These are phyloP conservation scores for Euzophera pinguis DNA, from an alignment of 2,888 invertebrate species.

Conservation along the genomic window DNA sequence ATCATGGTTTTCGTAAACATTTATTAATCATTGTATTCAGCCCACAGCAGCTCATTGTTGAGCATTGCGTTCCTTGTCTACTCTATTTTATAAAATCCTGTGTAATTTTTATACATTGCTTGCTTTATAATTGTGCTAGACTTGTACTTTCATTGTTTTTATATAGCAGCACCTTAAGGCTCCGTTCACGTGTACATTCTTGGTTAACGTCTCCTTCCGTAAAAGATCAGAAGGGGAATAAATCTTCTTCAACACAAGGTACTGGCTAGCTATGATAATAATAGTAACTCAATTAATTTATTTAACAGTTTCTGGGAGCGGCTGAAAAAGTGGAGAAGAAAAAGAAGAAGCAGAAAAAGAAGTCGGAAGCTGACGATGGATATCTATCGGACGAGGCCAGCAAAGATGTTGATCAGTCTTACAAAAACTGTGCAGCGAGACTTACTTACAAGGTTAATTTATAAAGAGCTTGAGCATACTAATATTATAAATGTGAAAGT, in stretches of 20 bases:
- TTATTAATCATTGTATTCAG: too few relatives aligned
- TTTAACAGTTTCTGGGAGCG: constrained; percentile 58
- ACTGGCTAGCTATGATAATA: not conserved
- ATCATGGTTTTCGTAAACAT: not conserved
- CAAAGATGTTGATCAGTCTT: constrained; percentile 49
- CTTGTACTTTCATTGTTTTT: not conserved
- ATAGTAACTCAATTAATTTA: not conserved
- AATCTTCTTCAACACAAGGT: too few relatives aligned
- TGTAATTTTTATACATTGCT: too few relatives aligned
- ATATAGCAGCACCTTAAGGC: not conserved
- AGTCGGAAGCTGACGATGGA: constrained; percentile 62
- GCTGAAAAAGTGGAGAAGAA: constrained; percentile 63
- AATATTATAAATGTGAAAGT: too few relatives aligned
- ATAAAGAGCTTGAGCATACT: too few relatives aligned
- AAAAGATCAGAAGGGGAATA: too few relatives aligned
- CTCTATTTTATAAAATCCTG: too few relatives aligned
- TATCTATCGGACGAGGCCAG: constrained; percentile 63
- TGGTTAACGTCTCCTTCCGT: too few relatives aligned
- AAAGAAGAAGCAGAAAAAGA: constrained; percentile 56
- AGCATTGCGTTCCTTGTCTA: too few relatives aligned
- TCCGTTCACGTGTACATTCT: too few relatives aligned
- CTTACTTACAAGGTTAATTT: constrained; percentile 49
- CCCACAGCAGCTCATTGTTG: too few relatives aligned
- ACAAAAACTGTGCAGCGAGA: constrained; percentile 54
- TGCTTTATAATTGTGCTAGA: too few relatives aligned